Evolutionary conservation across 1,140 invertebrate species (phyloP).

Genomic region (Drosophila pectinifera): DNA sequence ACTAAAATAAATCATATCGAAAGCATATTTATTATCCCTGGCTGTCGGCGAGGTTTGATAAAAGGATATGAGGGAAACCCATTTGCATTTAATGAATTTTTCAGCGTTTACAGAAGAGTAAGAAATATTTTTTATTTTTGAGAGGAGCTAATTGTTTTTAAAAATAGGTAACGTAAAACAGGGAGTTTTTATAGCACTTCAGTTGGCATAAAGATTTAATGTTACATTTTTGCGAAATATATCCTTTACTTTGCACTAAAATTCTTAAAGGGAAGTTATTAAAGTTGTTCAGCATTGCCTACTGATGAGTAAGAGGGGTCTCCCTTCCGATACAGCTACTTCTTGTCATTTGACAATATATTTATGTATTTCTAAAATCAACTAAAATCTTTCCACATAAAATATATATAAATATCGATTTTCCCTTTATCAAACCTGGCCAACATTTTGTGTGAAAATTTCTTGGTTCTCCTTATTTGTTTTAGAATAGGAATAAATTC

Average conservation of each 20-base stretch:
- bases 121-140: background rate
- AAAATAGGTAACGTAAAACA: background rate
- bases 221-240: too few species aligned
- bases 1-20: slow-evolving; percentile 43
- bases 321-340: background rate
- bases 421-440: slow-evolving; percentile 27
- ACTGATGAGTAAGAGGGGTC: background rate
- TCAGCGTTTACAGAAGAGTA: background rate
- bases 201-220: too few species aligned
- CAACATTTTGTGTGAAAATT: slow-evolving; percentile 6
- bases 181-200: too few species aligned
- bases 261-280: too few species aligned
- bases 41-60: slow-evolving; percentile 49
- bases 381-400: background rate
- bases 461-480: slow-evolving; percentile 17
- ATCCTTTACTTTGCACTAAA: too few species aligned
- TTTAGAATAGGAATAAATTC: slow-evolving; percentile 13
- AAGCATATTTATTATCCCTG: slow-evolving; percentile 53
- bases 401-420: background rate
- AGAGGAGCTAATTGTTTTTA: background rate
- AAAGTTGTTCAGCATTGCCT: background rate
- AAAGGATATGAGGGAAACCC: slow-evolving; percentile 29
- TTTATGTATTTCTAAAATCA: background rate
- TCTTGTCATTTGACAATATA: background rate
- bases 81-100: slow-evolving; percentile 32